Percentiles rank a stretch among this genome's conserved stretches.
Conservation (phyloP, 2,797 vertebrate species). For the Emys orbicularis region DNA sequence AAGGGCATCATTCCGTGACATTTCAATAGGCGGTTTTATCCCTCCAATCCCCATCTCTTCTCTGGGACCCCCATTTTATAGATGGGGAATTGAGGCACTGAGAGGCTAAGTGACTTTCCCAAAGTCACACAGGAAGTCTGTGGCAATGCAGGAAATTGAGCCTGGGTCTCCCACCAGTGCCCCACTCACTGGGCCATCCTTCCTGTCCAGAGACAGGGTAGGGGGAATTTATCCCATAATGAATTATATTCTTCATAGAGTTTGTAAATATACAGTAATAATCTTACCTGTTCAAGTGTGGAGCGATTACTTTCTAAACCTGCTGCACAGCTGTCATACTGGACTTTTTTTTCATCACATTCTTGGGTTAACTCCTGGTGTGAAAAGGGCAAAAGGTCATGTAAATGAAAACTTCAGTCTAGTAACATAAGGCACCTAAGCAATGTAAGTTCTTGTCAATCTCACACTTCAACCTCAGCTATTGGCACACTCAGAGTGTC, state of each 20-base stretch:
- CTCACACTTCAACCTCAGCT: slow-evolving; percentile 65
- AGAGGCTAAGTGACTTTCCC: background rate
- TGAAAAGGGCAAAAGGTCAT: slow-evolving; percentile 65
- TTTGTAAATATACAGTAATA: fast-evolving
- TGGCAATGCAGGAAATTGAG: background rate
- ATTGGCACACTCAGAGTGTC: slow-evolving; percentile 64
- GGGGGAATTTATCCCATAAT: fast-evolving
- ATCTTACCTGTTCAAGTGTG: slow-evolving; percentile 92
- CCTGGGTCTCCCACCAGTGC: background rate
- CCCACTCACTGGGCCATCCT: background rate
- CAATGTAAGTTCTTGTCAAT: slow-evolving; percentile 59
- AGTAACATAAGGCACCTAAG: slow-evolving; percentile 58
- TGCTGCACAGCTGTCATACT: slow-evolving; percentile 94
- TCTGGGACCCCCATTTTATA: background rate
- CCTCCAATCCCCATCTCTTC: background rate
- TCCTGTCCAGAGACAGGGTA: background rate
- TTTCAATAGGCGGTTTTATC: background rate
- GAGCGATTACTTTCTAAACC: slow-evolving; percentile 95
- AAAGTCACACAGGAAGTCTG: background rate
- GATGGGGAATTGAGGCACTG: background rate
- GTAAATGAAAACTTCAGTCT: slow-evolving; percentile 58
- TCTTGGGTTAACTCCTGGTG: slow-evolving; percentile 92
- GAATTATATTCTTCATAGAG: background rate
- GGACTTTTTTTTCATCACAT: slow-evolving; percentile 92
- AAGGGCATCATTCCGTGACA: background rate